Base-by-base conservation (phyloP, 2,113 vertebrate species). In the Crotalus horridus region DNA sequence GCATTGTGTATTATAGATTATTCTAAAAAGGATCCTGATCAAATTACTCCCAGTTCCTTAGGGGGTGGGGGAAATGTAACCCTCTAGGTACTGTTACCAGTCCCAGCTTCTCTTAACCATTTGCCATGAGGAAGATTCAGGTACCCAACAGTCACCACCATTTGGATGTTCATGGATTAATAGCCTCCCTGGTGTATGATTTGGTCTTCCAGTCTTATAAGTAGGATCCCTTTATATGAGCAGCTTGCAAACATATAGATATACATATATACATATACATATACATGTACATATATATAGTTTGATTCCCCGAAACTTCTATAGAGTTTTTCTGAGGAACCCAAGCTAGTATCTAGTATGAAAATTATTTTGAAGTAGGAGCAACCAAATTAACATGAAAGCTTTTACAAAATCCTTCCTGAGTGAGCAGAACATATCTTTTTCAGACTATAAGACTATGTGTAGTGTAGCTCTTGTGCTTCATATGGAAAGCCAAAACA, bases 401-500 rank as follows among this genome's bases (percentile, higher is more conserved):
- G 15, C 21, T 21, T 21, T 43, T 7, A 59, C 3, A 1, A 26
- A n/a, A 33, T 61, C 33, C 58, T 85, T 85, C n/a, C 17, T 1
- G 29, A 87, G 39, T 29, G 88, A 43, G 58, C 17, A 85, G 51
- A 46, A 93, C 87, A 24, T 85, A 39, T 15, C 88, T 81, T 93
- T 24, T 2, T 26, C 87, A 89, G 94, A 93, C 61, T 95, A 95
- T 58, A 29, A 94, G 53, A 53, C 85, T 0, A 1, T 89, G 95
- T 91, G 55, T 81, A 59, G 90, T 93, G 55, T 20, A 11, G 90
- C 89, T 3, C 81, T 92, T 95, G 3, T 43, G 3, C 94, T 94
- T 96, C 92, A 43, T 48, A 89, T 21, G 17, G 1, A 91, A 86
- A 87, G 90, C 39, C 12, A 87, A 89, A 95, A 94, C 96, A 90